Evolutionary conservation across 2,888 invertebrate genomes (phyloP), one percentile per base, ranked within the genome.

Genomic region (Spilarctia lutea): DNA sequence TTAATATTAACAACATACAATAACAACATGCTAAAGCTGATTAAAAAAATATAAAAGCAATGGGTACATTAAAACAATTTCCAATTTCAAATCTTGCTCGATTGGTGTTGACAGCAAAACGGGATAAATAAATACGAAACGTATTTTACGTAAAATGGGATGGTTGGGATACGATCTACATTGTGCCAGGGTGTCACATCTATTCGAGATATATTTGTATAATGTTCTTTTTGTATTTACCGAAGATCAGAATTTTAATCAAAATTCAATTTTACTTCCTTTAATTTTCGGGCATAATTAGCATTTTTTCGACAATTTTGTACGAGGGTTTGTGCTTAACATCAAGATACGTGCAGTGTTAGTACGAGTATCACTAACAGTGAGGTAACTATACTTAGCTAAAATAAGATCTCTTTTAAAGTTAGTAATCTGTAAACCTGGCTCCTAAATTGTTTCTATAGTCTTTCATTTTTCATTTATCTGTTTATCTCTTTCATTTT

Each of bases 391-490:
- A 82, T 72, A 73, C 71, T 77, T 79, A 81, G 90, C 93, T 90
- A 88, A 79, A 94, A 93, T 91, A 94, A 93, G 94, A 94, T 94
- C 93, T 93, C 91, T 83, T 79, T 79, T 80, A 18, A 60, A 27
- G 39, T 39, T 4, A 35, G n/a, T n/a, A 3, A 10, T 20, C 7
- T 69, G 45, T 30, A 39, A 56, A 65, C 65, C 1, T 52, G 66
- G 67, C 71, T 65, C 39, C 65, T 71, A 45, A 33, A 65, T 42
- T 66, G 39, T 27, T 71, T 67, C 30, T 24, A 39, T 27, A 35
- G 52, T 20, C 13, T 63, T 52, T 3, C 16, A 30, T 39, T 35
- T 39, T 6, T 20, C 2, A 48, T 56, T 68, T 68, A 27, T 16
- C 27, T 30, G 39, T 30, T 68, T 65, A 27, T 16, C 18, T 20